Evolutionary conservation across 2,797 vertebrate genomes (phyloP).

Genomic region (Tokudaia tokunoshimensis): DNA sequence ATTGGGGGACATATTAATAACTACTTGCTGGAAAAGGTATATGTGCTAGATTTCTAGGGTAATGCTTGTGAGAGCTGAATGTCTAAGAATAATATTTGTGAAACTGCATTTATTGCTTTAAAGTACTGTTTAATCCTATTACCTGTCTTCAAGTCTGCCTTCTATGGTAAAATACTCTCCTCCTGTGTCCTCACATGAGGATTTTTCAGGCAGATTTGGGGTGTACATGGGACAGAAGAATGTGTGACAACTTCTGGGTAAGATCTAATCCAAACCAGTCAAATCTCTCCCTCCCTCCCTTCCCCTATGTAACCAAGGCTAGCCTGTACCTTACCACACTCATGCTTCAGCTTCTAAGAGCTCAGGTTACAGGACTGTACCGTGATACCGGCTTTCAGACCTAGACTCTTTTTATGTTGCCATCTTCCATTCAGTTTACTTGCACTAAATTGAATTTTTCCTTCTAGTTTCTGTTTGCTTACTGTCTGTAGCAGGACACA

Average conservation of each 20-base stretch:
- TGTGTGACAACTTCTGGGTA: neutral
- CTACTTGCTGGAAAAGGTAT: constrained; percentile 98
- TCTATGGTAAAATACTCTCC: neutral
- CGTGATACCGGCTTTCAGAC: neutral
- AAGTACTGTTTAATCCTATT: constrained; percentile 18
- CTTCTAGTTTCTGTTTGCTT: constrained; percentile 45
- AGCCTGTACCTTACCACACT: too few species aligned
- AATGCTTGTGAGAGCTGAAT: constrained; percentile 3
- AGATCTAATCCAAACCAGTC: constrained; percentile 15
- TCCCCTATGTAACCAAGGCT: too few species aligned
- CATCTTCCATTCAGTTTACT: constrained; percentile 8
- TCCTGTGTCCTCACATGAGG: constrained; percentile 11
- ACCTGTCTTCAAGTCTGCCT: constrained; percentile 2
- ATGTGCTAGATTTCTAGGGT: neutral
- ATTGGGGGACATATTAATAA: constrained; percentile 99
- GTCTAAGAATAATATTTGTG: neutral
- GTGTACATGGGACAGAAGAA: accelerated
- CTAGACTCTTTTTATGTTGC: neutral
- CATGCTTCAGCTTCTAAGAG: neutral
- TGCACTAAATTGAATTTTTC: constrained; percentile 3
- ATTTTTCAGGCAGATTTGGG: constrained; percentile 2
- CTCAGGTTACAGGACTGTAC: neutral
- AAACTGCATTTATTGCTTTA: constrained; percentile 38
- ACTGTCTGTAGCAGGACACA: neutral
- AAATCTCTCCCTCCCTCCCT: neutral